Percentiles rank a stretch among this genome's conserved stretches.
Conservation (phyloP, 2,797 vertebrate species). For the Cryptoprocta ferox region DNA sequence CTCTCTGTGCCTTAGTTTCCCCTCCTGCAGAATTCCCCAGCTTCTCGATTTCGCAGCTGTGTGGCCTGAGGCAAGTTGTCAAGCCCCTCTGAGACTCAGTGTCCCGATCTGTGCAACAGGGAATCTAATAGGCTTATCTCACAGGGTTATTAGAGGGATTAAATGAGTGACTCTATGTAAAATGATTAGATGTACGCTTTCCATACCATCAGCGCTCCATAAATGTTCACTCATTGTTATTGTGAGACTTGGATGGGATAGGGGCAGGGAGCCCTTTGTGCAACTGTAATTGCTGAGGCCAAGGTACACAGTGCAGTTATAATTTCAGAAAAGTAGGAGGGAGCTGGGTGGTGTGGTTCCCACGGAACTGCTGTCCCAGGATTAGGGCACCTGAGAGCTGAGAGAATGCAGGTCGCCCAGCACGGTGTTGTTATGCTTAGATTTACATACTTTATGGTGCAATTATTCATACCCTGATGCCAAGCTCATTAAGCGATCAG, state of each 20-base stretch:
- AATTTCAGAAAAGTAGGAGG: slow-evolving; percentile 50
- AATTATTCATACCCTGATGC: slow-evolving; percentile 72
- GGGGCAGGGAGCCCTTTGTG: background rate
- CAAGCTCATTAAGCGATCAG: slow-evolving; percentile 75
- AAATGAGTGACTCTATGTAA: background rate
- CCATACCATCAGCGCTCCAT: background rate
- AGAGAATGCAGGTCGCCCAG: slow-evolving; percentile 69
- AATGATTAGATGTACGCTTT: background rate
- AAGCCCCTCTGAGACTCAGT: background rate
- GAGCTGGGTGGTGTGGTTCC: slow-evolving; percentile 35
- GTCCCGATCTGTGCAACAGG: background rate
- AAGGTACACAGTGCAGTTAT: background rate
- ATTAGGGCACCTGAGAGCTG: slow-evolving; percentile 67
- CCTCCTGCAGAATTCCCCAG: background rate
- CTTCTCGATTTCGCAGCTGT: background rate
- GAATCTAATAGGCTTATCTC: background rate
- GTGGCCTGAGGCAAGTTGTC: background rate
- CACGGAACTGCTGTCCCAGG: slow-evolving; percentile 47
- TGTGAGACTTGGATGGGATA: background rate
- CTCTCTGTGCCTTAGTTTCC: slow-evolving; percentile 39
- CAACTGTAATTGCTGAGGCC: background rate
- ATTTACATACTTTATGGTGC: slow-evolving; percentile 76
- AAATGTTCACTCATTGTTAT: background rate
- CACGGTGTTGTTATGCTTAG: slow-evolving; percentile 64
- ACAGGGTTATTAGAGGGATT: background rate